Evolutionary conservation across 30 jellyfish, hydroid and myxozoan species (phyloP).

Genomic region (Aurelia sp.): DNA sequence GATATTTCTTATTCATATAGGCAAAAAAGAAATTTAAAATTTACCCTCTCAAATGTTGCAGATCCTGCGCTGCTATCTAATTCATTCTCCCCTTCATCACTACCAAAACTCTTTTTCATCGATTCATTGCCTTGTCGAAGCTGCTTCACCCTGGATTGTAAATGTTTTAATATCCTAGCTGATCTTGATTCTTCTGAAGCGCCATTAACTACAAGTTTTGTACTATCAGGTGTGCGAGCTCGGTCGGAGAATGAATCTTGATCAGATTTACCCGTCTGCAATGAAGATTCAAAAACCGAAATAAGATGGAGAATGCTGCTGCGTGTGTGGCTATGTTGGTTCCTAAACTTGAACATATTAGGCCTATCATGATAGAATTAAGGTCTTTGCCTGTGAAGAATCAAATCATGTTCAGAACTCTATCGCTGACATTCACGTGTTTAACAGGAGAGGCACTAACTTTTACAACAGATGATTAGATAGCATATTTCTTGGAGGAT

Average conservation of each 20-base stretch:
- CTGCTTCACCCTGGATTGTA: slow-evolving; percentile 68
- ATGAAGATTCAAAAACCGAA: neutral
- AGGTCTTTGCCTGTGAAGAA: too few species aligned
- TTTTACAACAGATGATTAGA: too few species aligned
- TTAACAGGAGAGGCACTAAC: too few species aligned
- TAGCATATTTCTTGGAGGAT: too few species aligned
- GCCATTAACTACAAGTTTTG: slow-evolving; percentile 13
- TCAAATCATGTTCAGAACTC: too few species aligned
- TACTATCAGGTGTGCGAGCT: slow-evolving; percentile 43
- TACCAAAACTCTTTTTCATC: slow-evolving; percentile 62
- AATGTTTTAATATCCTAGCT: slow-evolving; percentile 55
- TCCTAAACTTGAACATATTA: too few species aligned
- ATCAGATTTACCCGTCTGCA: slow-evolving; percentile 31
- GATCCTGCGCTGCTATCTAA: slow-evolving; percentile 16
- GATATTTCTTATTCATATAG: too few species aligned
- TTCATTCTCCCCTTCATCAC: slow-evolving; percentile 55
- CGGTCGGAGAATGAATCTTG: slow-evolving; percentile 25
- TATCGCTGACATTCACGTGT: too few species aligned
- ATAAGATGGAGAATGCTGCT: too few species aligned
- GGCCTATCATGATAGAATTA: too few species aligned
- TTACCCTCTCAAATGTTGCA: slow-evolving; percentile 40
- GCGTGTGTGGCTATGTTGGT: too few species aligned
- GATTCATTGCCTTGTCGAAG: slow-evolving; percentile 71
- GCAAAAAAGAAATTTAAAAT: neutral
- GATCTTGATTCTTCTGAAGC: slow-evolving; percentile 67